Evolutionary conservation across 1,140 invertebrate genomes (phyloP).

Genomic region (Ephestia elutella): DNA sequence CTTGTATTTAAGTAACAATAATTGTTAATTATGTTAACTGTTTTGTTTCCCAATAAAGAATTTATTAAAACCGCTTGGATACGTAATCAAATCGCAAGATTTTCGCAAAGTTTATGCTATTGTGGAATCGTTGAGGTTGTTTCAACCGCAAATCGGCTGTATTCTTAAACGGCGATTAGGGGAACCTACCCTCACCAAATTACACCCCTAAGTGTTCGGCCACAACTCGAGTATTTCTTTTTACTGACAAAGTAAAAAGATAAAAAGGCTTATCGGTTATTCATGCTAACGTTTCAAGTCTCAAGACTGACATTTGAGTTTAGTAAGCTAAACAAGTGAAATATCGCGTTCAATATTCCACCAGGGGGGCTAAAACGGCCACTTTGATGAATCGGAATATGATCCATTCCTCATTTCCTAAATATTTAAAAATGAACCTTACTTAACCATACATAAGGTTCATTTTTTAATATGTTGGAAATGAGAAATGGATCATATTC

Average conservation of each 20-base stretch:
- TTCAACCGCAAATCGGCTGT: slow-evolving; percentile 17
- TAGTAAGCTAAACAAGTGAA: background rate
- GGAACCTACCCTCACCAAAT: slow-evolving; percentile 9
- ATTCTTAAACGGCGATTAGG: slow-evolving; percentile 15
- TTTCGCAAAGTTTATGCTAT: slow-evolving; percentile 12
- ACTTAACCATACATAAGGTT: too few relatives aligned
- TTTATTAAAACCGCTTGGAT: too few relatives aligned
- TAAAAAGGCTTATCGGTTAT: background rate
- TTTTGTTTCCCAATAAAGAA: too few relatives aligned
- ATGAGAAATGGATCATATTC: too few relatives aligned
- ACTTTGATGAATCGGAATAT: too few relatives aligned
- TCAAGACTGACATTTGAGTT: background rate
- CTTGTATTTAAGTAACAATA: too few relatives aligned
- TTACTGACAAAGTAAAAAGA: background rate
- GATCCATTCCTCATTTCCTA: too few relatives aligned
- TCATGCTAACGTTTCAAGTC: background rate
- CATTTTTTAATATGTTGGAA: too few relatives aligned
- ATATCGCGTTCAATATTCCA: too few relatives aligned
- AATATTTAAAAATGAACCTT: too few relatives aligned
- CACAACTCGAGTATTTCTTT: slow-evolving; percentile 6
- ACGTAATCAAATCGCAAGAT: background rate
- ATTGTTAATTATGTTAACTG: too few relatives aligned
- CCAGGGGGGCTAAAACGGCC: too few relatives aligned
- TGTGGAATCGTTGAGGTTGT: slow-evolving; percentile 17
- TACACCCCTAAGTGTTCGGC: slow-evolving; percentile 14